Base-by-base conservation (phyloP, 2,113 vertebrate species). In the Sterrhoptilus dennistouni region DNA sequence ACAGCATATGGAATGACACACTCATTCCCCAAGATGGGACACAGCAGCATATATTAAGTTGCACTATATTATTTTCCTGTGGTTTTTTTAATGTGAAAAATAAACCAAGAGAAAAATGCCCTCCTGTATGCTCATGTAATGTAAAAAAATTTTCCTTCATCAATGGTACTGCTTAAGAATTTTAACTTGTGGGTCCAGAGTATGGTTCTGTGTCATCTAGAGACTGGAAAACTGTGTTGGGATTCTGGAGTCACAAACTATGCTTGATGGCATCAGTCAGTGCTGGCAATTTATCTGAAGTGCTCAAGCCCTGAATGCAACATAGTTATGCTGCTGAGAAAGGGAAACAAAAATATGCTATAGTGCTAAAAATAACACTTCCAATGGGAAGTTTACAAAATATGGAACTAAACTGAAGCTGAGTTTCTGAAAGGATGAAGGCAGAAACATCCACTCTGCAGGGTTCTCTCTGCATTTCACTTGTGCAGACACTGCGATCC, bases 1-100 rank as follows among this genome's bases (percentile, higher is more conserved):
- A 97, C 97, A 97, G 93, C 91, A 97, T 89, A 95, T 90, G 80
- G 95, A 84, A 97, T 90, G 95, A 97, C 96, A 91, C 35, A 87
- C 83, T 96, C 95, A 96, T 96, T 87, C 44, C n/a, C 84, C 83
- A 95, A 97, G 96, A 96, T 75, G 44, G 96, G 79, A 94, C 91
- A 65, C 28, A 90, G 93, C 85, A 96, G 92, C 84, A 70, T 59
- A 54, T 83, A 97, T 75, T 80, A 96, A 70, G 49, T 81, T 86
- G 60, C 47, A 71, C 76, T 74, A 72, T 45, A 95, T 92, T 11
- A 80, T 95, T 92, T 93, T 83, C 36, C 25, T 61, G 25, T 33
- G 53, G 8, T 6, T 49, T 47, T 78, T 87, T 87, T 75, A 6
- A 57, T 27, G 10, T 44, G 25, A 83, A 88, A 87, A 75, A 80